Evolutionary conservation across 2,797 vertebrate species (phyloP).

Genomic region (Phrynocephalus guinanensis): DNA sequence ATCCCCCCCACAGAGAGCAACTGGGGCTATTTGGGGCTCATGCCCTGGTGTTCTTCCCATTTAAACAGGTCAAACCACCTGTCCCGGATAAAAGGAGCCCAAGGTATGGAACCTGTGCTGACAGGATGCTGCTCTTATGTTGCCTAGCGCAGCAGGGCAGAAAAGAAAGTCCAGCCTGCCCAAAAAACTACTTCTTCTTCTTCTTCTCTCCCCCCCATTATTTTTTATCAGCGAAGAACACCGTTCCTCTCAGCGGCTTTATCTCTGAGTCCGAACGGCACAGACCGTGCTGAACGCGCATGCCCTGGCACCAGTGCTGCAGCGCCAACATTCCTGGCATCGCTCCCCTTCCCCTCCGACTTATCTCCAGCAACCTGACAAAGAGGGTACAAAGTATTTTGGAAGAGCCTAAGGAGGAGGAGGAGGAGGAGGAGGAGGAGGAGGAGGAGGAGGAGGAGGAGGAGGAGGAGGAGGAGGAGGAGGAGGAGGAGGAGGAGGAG

Average conservation of each 20-base stretch:
- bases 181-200: no score
- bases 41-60: no score
- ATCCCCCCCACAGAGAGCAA: no score
- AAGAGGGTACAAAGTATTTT: slow-evolving; percentile 33
- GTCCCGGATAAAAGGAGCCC: background rate
- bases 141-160: background rate
- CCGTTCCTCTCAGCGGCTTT: background rate
- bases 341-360: background rate
- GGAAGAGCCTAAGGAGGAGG: no score
- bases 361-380: slow-evolving; percentile 19
- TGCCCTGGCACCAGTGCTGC: background rate
- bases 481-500: no score
- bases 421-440: background rate
- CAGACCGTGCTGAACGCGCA: background rate
- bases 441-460: background rate
- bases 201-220: no score
- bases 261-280: background rate
- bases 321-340: background rate
- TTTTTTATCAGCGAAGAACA: slow-evolving; percentile 4
- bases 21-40: no score
- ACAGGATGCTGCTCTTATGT: no score
- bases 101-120: background rate
- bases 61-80: background rate
- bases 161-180: background rate
- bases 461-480: no score